Evolutionary conservation across 2,888 invertebrate species (phyloP).

Genomic region (Drosophila trichaetosa): DNA sequence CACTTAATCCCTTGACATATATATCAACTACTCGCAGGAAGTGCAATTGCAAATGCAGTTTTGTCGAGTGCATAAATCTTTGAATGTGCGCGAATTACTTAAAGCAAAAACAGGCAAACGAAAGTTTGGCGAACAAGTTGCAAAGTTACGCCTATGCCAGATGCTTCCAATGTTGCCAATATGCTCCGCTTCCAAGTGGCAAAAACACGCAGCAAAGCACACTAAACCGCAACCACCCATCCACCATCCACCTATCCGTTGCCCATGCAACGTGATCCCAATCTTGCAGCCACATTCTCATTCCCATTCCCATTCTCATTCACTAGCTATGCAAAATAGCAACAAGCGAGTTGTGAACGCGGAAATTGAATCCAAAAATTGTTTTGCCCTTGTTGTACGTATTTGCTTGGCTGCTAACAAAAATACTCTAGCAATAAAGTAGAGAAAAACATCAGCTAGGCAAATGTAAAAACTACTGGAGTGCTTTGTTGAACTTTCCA

Average conservation of each 20-base stretch:
- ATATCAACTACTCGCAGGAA: constrained; percentile 53
- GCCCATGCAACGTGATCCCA: constrained; percentile 26
- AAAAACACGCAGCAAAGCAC: constrained; percentile 22
- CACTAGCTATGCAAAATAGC: constrained; percentile 67
- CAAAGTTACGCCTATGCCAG: constrained; percentile 69
- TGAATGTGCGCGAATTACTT: constrained; percentile 72
- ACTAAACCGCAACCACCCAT: constrained; percentile 15
- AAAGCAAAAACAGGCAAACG: constrained; percentile 50
- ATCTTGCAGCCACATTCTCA: constrained; percentile 21
- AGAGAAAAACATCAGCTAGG: constrained; percentile 63
- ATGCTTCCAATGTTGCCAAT: constrained; percentile 75
- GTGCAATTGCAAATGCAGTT: constrained; percentile 46
- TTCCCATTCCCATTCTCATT: background rate
- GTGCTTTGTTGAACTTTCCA: constrained; percentile 37
- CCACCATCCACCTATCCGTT: background rate
- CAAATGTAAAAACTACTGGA: constrained; percentile 46
- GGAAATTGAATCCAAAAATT: constrained; percentile 78
- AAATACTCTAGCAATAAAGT: constrained; percentile 65
- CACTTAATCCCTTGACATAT: constrained; percentile 64
- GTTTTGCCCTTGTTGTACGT: constrained; percentile 34
- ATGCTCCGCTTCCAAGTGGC: constrained; percentile 31
- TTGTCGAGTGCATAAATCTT: constrained; percentile 68
- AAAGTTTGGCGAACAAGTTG: constrained; percentile 57
- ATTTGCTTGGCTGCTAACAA: constrained; percentile 35
- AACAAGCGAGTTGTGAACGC: constrained; percentile 67